Conservation (phyloP, 2,113 vertebrate genomes). For the Tor tambroides region DNA sequence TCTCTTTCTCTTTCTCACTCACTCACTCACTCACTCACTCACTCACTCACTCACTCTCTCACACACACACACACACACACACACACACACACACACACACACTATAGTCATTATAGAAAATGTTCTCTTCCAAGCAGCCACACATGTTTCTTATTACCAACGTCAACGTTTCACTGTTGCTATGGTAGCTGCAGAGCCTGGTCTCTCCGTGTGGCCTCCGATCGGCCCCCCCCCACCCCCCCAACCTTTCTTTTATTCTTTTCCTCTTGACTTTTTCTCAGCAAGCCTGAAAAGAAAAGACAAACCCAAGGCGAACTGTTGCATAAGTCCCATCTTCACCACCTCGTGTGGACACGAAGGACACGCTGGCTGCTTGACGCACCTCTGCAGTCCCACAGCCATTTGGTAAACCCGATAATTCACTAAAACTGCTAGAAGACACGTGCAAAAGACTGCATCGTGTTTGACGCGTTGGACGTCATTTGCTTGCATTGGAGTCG, state of each 20-base stretch:
- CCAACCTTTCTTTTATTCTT: constrained; percentile 36
- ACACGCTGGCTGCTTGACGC: background rate
- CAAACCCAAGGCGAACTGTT: constrained; percentile 59
- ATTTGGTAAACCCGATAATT: background rate
- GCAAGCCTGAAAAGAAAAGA: constrained; percentile 29
- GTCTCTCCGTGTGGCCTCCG: constrained; percentile 51
- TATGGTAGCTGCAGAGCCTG: constrained; percentile 52
- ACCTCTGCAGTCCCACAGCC: background rate
- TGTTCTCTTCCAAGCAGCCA: constrained; percentile 48
- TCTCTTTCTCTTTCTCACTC: too few relatives aligned
- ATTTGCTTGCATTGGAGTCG: background rate
- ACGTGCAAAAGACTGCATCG: background rate
- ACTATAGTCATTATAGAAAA: constrained; percentile 20
- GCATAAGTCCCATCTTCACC: constrained; percentile 59
- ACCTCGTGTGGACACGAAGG: background rate
- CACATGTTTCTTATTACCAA: constrained; percentile 61
- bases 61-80: constrained; percentile 1
- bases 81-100: constrained; percentile 13
- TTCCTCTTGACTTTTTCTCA: constrained; percentile 48
- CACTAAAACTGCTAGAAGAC: background rate
- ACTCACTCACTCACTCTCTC: too few relatives aligned
- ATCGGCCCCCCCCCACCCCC: constrained; percentile 19
- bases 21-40: background rate
- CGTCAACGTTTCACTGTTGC: constrained; percentile 58
- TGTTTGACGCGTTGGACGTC: background rate